Base-by-base conservation (phyloP, 2,888 invertebrate species). In the Mythimna loreyi region DNA sequence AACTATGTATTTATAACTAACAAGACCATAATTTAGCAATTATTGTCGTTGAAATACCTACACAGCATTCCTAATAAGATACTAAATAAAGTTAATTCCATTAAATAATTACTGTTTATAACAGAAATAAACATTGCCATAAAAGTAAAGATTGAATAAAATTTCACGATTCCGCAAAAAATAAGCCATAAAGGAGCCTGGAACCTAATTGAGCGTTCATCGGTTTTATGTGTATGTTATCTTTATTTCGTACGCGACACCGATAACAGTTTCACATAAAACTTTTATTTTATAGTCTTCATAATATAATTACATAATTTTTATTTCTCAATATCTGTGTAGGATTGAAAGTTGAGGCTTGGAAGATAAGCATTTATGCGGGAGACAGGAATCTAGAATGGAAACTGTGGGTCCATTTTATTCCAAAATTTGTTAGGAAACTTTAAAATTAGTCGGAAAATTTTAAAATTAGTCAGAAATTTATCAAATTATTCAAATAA, bases 131-230 rank as follows among this genome's bases (percentile, higher is more conserved):
- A 19, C 16, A 56, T 57, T 33, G 23, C 49, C 25, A 63, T 72
- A 72, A 66, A 62, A 16, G 28, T 63, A 9, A 61, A 50, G 33
- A 50, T 19, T 36, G 28, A 25, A 67, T 59, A 50, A 28, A 59
- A 57, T 33, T 73, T 71, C 55, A 62, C 33, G 68, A 57, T 73
- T 65, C 53, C 19, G 70, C 68, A 59, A 68, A 69, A 50, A 63
- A 60, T 45, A 36, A 67, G 55, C 58, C 67, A 53, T 65, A 75
- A 80, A 62, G 56, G 52, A 60, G 67, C 50, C 19, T 63, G 45
- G 30, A 43, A 49, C 64, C 68, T 80, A 84, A 83, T 81, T 86
- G 86, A 85, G 82, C 82, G 80, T 81, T 87, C 85, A 83, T 83
- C 59, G 81, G 66, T 80, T 85, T 84, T 73, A 86, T 75, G 68